These are phyloP conservation scores for Microplitis deprimator DNA, from an alignment of 2,888 invertebrate genomes.

Conservation along the genomic window DNA sequence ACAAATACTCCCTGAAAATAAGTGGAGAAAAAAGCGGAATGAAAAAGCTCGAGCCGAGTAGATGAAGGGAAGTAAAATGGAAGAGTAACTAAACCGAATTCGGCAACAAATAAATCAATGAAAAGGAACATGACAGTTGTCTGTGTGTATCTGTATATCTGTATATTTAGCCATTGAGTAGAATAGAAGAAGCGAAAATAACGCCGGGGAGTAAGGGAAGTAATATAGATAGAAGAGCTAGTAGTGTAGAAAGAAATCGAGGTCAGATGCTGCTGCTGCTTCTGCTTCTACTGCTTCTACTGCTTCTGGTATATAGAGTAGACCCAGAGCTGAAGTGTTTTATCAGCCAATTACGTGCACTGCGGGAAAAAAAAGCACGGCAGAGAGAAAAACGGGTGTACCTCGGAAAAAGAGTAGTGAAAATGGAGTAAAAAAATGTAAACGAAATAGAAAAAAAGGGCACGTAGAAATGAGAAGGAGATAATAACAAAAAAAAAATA, in stretches of 20 bases:
- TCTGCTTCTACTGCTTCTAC: constrained; percentile 41
- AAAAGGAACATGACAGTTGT: constrained; percentile 1
- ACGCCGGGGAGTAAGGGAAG: neutral
- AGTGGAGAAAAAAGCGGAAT: constrained; percentile 7
- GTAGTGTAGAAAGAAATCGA: constrained; percentile 31
- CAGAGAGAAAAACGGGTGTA: constrained; percentile 25
- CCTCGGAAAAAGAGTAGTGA: constrained; percentile 11
- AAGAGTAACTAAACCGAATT: constrained; percentile 16
- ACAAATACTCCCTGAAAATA: constrained; percentile 4
- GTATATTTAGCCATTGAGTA: neutral
- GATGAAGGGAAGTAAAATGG: neutral
- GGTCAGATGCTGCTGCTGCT: constrained; percentile 30
- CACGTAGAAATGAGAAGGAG: constrained; percentile 26
- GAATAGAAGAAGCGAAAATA: neutral
- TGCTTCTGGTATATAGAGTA: neutral
- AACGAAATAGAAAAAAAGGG: constrained; percentile 34
- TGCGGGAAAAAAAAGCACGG: constrained; percentile 38
- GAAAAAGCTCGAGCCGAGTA: neutral
- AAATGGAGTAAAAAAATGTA: constrained; percentile 9
- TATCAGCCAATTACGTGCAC: constrained; percentile 60
- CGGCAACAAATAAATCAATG: constrained; percentile 12
- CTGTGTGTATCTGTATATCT: neutral
- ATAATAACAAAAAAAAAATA: constrained; percentile 38
- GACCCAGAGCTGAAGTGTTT: constrained; percentile 49
- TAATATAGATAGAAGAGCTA: constrained; percentile 18